Evolutionary conservation across 2,797 vertebrate species (phyloP).

Genomic region (Cuniculus paca): DNA sequence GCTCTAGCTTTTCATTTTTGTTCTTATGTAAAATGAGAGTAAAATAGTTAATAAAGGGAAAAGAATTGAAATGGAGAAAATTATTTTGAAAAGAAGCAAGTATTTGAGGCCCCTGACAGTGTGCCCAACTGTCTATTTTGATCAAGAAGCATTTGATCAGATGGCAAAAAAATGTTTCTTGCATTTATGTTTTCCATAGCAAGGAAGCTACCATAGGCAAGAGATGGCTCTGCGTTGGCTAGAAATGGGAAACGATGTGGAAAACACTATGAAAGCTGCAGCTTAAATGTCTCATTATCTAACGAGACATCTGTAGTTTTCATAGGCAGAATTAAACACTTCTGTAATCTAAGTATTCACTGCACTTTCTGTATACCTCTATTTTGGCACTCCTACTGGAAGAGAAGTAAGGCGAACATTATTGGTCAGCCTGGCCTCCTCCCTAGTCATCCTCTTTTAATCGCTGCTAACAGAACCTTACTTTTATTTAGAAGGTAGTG

Average conservation of each 20-base stretch:
- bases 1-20: constrained; percentile 1
- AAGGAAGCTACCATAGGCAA: not conserved
- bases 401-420: not conserved
- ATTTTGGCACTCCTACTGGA: not conserved
- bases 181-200: not conserved
- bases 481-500: not conserved
- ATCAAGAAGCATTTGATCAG: not conserved
- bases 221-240: not conserved
- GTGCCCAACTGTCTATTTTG: not conserved
- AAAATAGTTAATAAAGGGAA: not conserved
- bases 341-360: not conserved
- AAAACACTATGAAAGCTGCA: not conserved
- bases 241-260: not conserved
- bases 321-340: not conserved
- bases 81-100: not conserved
- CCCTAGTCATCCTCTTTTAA: not conserved
- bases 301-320: not conserved
- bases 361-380: not conserved
- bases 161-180: not conserved
- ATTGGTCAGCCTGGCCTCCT: not conserved
- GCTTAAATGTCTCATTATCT: not conserved
- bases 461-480: not conserved
- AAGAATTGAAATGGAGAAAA: not conserved
- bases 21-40: constrained; percentile 4
- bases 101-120: not conserved